Base-by-base conservation (phyloP, 2,113 vertebrate species). In the Cariama cristata region DNA sequence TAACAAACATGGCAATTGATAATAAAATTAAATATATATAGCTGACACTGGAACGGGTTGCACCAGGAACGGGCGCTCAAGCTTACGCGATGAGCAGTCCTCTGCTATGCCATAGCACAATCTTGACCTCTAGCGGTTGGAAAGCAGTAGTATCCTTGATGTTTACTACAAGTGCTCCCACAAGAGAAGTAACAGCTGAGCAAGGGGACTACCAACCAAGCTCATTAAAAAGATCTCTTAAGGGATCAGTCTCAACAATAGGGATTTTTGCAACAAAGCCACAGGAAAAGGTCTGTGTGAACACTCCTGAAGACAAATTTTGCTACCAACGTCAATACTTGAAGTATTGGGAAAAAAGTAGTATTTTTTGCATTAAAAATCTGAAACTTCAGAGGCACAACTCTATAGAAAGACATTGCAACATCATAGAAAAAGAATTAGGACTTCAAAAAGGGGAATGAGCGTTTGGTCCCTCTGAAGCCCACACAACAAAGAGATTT, bases 101-200 rank as follows among this genome's bases (percentile, higher is more conserved):
- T 62, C 9, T 1, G 27, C 58, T 15, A 5, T 69, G 71, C 40
- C 76, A 10, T 8, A 59, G 96, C 89, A 72, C 97, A 97, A 97
- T 79, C 94, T 97, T 98, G 98, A 98, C 98, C 98, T 98, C 98
- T 98, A 98, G 98, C 63, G 98, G 98, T 4, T 23, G 50, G 9
- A 8, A 59, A 52, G 66, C 52, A 68, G 85, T 21, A 91, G 84
- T 0, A 93, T 10, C 81, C 19, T 32, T 4, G 49, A 13, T 11
- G 32, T 15, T 75, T 6, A n/a, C 53, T n/a, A 23, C 42, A 5
- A 85, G 45, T 0, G 42, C 38, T 63, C 49, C 49, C 49, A 32
- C 27, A 26, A 44, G 27, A 35, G 79, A 32, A 62, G 64, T 38
- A 66, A 40, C 3, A 1, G 67, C 72, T 7, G 42, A 77, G 77